Base-by-base conservation (phyloP, 2,888 invertebrate genomes). In the Thera obeliscata region DNA sequence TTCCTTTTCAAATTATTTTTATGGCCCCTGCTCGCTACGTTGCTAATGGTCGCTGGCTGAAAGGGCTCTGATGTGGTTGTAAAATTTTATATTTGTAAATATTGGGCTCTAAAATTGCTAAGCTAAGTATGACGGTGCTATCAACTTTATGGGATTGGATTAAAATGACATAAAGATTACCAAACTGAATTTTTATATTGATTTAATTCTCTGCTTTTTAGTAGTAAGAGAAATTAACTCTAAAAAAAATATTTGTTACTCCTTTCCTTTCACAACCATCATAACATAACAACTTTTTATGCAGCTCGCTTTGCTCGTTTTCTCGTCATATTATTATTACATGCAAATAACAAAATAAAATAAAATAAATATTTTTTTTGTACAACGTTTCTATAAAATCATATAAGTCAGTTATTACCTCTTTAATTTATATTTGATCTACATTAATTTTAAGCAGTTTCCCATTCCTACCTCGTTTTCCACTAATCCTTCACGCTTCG, bases 1-100 rank as follows among this genome's bases (percentile, higher is more conserved):
- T 78, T 78, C 75, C 78, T 66, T 72, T 75, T 77, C 74, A 79
- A 80, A 78, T 78, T 79, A 77, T 76, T 77, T 81, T 79, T 78
- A 80, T 74, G 69, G 67, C 50, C 66, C 60, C 76, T 74, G 72
- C 75, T 77, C 70, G 76, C 69, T 68, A 72, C 69, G 65, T 62
- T 66, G 71, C 67, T 75, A 78, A 78, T 77, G 74, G 64, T 56
- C 63, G 57, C 64, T 60, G 43, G 56, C 64, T 60, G 43, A 58
- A 64, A 64, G 54, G 64, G 58, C 49, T 46, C 48, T 22, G 49
- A 56, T 56, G 50, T 46, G 35, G 65, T 55, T 12, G 61, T 69
- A 60, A 69, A 69, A 41, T 54, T 56, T 70, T 46, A 52, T 56
- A 67, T 59, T 55, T 46, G 61, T 64, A 64, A 64, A 68, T 61